Conservation (phyloP, 2,113 vertebrate species). For the Cranoglanis bouderius region DNA sequence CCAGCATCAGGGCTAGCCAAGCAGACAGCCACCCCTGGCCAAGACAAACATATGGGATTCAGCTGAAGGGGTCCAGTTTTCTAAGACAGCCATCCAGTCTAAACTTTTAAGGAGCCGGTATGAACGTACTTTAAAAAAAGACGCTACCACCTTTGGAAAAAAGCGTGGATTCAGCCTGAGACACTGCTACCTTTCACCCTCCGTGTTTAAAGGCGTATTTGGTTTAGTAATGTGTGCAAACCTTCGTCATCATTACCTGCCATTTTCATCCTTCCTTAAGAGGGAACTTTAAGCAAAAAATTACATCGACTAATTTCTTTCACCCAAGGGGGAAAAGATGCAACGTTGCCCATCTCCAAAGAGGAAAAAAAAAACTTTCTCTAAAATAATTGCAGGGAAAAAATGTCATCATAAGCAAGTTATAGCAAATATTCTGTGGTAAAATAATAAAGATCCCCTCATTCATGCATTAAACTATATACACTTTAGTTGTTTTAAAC, state of each 20-base stretch:
- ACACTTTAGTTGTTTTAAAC: neutral
- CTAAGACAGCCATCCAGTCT: slow-evolving; percentile 88
- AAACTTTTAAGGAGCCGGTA: slow-evolving; percentile 85
- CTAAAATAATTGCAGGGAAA: neutral
- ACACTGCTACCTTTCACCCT: slow-evolving; percentile 94
- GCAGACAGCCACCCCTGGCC: slow-evolving; percentile 86
- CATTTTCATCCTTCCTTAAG: slow-evolving; percentile 73
- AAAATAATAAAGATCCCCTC: slow-evolving; percentile 24
- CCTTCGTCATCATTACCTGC: slow-evolving; percentile 92
- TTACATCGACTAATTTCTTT: slow-evolving; percentile 73
- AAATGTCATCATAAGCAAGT: slow-evolving; percentile 31
- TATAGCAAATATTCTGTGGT: slow-evolving; percentile 20
- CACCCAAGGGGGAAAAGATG: slow-evolving; percentile 43
- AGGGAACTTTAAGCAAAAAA: slow-evolving; percentile 59
- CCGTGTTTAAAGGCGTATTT: slow-evolving; percentile 87
- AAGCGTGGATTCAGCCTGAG: slow-evolving; percentile 73
- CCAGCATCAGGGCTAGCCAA: slow-evolving; percentile 77
- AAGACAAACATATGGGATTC: slow-evolving; percentile 89
- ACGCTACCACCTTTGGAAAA: slow-evolving; percentile 76
- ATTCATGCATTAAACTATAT: neutral
- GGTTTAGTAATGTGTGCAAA: slow-evolving; percentile 79
- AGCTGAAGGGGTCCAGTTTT: slow-evolving; percentile 79
- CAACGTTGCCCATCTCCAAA: neutral
- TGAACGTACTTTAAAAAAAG: slow-evolving; percentile 79
- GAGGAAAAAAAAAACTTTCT: neutral